Conservation (phyloP, 2,888 invertebrate genomes). For the Lithophane ornitopus region DNA sequence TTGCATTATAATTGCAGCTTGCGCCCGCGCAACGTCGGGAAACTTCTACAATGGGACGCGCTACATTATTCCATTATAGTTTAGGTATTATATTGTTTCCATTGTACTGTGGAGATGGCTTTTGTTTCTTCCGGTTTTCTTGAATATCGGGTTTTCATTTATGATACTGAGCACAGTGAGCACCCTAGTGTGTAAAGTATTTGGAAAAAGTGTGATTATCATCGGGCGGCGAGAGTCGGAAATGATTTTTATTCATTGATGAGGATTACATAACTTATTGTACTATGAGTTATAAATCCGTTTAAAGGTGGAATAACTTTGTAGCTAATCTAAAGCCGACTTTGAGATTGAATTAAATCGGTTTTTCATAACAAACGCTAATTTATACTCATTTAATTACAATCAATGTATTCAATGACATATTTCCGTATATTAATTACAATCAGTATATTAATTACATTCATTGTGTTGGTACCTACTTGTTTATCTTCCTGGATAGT, state of each 20-base stretch:
- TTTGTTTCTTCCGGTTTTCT: background rate
- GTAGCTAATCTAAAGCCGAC: background rate
- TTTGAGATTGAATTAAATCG: background rate
- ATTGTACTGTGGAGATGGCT: conserved; percentile 25
- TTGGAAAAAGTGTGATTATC: too few species aligned
- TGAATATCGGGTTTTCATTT: background rate
- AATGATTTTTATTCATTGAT: background rate
- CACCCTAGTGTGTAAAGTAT: too few species aligned
- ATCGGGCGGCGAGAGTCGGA: too few species aligned
- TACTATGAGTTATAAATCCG: background rate
- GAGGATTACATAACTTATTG: background rate
- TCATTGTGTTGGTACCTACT: conserved; percentile 7
- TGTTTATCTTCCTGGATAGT: conserved; percentile 19
- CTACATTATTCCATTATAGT: conserved; percentile 49
- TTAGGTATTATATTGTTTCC: conserved; percentile 54
- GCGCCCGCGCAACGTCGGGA: conserved; percentile 51
- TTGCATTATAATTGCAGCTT: conserved; percentile 69
- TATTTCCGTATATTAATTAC: conserved; percentile 38
- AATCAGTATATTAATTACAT: conserved; percentile 4
- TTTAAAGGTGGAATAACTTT: background rate
- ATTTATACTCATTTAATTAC: conserved; percentile 30
- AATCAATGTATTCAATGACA: conserved; percentile 17
- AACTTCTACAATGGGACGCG: conserved; percentile 58
- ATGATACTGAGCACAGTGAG: too few species aligned
- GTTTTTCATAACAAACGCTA: conserved; percentile 3